These are phyloP conservation scores for Cantharis lateralis DNA, from an alignment of 2,888 invertebrate species.

Conservation along the genomic window DNA sequence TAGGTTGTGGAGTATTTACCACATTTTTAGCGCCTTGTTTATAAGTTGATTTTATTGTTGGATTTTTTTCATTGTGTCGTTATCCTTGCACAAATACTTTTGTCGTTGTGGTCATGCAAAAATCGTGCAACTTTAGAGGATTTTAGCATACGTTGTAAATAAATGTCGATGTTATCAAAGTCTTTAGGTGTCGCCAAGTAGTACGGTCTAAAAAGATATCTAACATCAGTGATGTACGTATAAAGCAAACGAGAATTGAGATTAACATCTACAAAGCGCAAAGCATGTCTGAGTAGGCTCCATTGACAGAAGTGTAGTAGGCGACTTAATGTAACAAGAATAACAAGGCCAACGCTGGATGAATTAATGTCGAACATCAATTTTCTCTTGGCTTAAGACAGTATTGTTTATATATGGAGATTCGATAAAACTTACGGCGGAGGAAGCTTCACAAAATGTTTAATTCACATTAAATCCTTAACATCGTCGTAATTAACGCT, in stretches of 20 bases:
- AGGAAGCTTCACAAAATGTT: background rate
- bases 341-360: conserved; percentile 24
- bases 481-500: background rate
- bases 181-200: conserved; percentile 46
- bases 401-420: background rate
- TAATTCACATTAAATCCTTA: background rate
- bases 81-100: background rate
- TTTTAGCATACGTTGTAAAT: conserved; percentile 6
- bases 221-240: conserved; percentile 42
- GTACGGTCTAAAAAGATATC: conserved; percentile 41
- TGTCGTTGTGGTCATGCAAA: background rate
- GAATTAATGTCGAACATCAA: conserved; percentile 26
- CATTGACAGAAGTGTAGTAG: conserved; percentile 30
- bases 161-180: conserved; percentile 43
- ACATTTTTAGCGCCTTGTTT: background rate
- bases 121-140: background rate
- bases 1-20: background rate
- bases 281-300: conserved; percentile 29
- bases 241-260: conserved; percentile 35
- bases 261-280: conserved; percentile 39
- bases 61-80: background rate
- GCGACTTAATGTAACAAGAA: conserved; percentile 30
- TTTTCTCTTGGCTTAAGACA: conserved; percentile 17
- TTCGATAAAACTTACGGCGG: background rate
- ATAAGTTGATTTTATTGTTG: background rate